Percentiles rank a stretch among this genome's conserved stretches.
These are phyloP conservation scores for Agelas oroides DNA, from an alignment of 37 sponge, comb jelly and placozoan genomes.

Conservation along the genomic window DNA sequence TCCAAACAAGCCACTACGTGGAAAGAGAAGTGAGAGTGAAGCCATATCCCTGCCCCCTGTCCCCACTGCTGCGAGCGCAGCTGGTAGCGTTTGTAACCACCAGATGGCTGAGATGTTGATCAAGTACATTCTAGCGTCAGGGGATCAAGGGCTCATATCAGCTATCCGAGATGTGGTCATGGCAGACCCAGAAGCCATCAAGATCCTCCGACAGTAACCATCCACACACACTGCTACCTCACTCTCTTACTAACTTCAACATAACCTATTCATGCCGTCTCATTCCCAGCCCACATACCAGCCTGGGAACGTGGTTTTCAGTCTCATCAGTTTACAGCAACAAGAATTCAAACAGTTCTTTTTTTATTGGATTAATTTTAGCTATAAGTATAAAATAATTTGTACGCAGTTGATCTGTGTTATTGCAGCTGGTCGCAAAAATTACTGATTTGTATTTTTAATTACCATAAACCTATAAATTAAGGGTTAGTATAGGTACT, in stretches of 20 bases:
- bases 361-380: too few species aligned
- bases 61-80: neutral
- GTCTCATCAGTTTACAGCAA: too few species aligned
- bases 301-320: too few species aligned
- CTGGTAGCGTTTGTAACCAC: conserved; percentile 7
- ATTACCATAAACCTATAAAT: too few species aligned
- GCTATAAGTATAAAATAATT: too few species aligned
- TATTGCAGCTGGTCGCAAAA: too few species aligned
- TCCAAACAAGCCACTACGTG: neutral
- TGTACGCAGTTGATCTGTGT: too few species aligned
- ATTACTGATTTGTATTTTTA: too few species aligned
- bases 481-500: too few species aligned
- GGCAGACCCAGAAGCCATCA: conserved; percentile 10
- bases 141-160: conserved; percentile 27
- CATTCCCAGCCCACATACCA: neutral
- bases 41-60: neutral
- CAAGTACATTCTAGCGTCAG: conserved; percentile 43
- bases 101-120: conserved; percentile 48
- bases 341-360: too few species aligned
- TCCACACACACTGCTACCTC: neutral
- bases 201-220: neutral
- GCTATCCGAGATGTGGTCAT: conserved; percentile 35
- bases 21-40: neutral
- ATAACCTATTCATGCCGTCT: too few species aligned
- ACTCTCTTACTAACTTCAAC: too few species aligned